These are phyloP conservation scores for Callyntrura guangdongensis DNA, from an alignment of 2,888 invertebrate species.

Conservation along the genomic window DNA sequence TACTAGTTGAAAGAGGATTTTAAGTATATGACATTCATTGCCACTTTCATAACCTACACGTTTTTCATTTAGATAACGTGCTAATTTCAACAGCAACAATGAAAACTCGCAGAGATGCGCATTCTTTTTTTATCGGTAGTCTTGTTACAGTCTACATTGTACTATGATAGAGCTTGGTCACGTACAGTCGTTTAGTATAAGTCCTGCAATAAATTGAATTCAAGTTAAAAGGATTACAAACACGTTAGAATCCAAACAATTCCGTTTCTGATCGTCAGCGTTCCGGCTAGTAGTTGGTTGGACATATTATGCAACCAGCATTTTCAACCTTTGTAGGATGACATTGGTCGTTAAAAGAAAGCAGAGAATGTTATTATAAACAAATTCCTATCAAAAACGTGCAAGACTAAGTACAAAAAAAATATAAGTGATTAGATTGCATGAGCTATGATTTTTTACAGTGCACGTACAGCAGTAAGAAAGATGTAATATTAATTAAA, in stretches of 20 bases:
- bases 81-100: neutral
- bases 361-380: neutral
- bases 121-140: neutral
- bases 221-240: no score
- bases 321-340: no score
- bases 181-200: neutral
- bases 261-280: no score
- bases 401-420: neutral
- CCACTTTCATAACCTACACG: constrained; percentile 5
- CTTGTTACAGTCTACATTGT: neutral
- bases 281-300: no score
- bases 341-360: neutral
- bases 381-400: neutral
- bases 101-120: neutral
- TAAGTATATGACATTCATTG: neutral
- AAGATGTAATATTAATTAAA: no score
- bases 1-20: no score
- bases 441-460: no score
- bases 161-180: neutral
- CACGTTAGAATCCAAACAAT: no score
- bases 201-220: neutral
- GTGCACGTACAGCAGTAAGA: no score
- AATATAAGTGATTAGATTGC: no score
- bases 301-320: neutral
- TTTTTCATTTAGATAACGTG: neutral